Conservation (phyloP, 2,888 invertebrate species). For the Cremastinae sp. region DNA sequence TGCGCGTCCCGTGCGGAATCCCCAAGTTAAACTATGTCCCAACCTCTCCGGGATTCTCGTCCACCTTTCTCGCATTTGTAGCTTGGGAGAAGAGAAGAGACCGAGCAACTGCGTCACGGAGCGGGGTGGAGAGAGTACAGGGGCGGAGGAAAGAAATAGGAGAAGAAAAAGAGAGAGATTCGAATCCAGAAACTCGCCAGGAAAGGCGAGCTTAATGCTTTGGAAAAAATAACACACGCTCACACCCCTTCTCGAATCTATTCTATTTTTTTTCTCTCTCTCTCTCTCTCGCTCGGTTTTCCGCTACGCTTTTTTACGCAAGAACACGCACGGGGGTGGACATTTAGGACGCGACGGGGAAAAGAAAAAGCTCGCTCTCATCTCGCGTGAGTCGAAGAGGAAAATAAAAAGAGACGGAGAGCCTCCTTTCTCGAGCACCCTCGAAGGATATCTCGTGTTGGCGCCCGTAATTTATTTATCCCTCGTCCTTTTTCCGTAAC, state of each 20-base stretch:
- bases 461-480: constrained; percentile 30
- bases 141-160: not conserved
- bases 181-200: constrained; percentile 57
- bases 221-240: constrained; percentile 79
- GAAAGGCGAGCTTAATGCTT: constrained; percentile 78
- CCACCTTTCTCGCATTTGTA: constrained; percentile 32
- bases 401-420: too few relatives aligned
- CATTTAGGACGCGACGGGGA: constrained; percentile 73
- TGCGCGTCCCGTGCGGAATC: constrained; percentile 71
- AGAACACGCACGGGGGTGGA: constrained; percentile 72
- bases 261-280: constrained; percentile 42
- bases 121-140: constrained; percentile 5
- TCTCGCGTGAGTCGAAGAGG: constrained; percentile 21
- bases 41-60: constrained; percentile 67
- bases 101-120: constrained; percentile 1
- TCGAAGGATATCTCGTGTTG: constrained; percentile 30
- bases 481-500: constrained; percentile 15
- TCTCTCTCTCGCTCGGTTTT: constrained; percentile 57
- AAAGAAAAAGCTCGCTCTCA: constrained; percentile 44
- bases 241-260: constrained; percentile 66
- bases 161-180: not conserved
- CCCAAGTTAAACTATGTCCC: constrained; percentile 75
- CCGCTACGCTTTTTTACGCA: constrained; percentile 70
- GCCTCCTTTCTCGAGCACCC: constrained; percentile 37
- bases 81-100: constrained; percentile 40